Percentiles rank a stretch among this genome's conserved stretches.
Conservation (phyloP, 2,888 invertebrate species). For the Lypha dubia region DNA sequence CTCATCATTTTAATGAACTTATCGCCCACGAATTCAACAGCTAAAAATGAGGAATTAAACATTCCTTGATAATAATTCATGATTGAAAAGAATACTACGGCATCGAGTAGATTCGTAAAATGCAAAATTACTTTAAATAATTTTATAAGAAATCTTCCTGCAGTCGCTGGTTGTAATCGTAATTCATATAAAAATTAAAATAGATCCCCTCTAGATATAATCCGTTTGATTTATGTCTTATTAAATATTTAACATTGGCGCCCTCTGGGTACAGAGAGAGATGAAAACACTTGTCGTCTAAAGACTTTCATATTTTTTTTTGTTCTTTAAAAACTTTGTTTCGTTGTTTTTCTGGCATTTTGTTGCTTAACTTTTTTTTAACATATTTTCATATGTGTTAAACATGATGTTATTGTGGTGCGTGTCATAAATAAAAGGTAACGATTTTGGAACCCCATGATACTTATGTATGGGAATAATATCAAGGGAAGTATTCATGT, state of each 20-base stretch:
- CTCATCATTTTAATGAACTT: conserved; percentile 27
- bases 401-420: conserved; percentile 66
- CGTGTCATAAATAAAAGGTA: conserved; percentile 63
- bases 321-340: conserved; percentile 8
- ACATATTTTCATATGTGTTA: conserved; percentile 50
- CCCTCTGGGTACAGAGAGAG: conserved; percentile 67
- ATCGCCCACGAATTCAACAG: conserved; percentile 52
- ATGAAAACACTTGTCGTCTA: conserved; percentile 70
- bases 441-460: conserved; percentile 49
- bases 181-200: conserved; percentile 31
- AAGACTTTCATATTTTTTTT: conserved; percentile 67
- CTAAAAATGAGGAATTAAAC: conserved; percentile 22
- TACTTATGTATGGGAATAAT: conserved; percentile 47
- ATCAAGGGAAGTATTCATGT: conserved; percentile 32
- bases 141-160: conserved; percentile 5
- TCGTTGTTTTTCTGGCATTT: conserved; percentile 7
- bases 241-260: conserved; percentile 72
- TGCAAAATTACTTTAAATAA: conserved; percentile 18
- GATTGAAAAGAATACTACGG: not conserved
- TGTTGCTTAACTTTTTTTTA: not conserved
- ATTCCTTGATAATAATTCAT: not conserved
- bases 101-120: conserved; percentile 1
- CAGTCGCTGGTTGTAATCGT: conserved; percentile 1
- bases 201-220: conserved; percentile 46
- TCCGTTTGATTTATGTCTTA: conserved; percentile 67